These are phyloP conservation scores for Oxyruncus cristatus DNA, from an alignment of 2,113 vertebrate genomes.

Conservation along the genomic window DNA sequence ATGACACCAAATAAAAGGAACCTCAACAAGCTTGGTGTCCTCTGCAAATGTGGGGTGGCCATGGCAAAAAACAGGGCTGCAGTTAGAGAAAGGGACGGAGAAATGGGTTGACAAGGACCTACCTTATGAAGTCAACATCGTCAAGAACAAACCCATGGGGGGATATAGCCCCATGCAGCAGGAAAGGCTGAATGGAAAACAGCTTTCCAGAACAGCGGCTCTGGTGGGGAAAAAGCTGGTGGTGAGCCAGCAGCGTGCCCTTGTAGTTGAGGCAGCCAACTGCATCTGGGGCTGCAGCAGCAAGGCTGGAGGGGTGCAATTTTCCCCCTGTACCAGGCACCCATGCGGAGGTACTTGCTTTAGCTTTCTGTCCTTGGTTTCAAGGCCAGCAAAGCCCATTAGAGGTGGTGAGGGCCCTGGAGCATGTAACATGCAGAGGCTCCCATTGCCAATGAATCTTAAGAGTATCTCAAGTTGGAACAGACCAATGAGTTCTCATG, in stretches of 20 bases:
- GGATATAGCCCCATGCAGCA: fast-evolving
- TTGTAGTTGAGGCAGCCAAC: neutral
- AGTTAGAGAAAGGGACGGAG: neutral
- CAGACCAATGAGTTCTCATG: neutral
- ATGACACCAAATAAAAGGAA: neutral
- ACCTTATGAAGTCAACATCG: fast-evolving
- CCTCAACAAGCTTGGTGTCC: neutral
- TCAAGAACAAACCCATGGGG: neutral
- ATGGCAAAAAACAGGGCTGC: neutral
- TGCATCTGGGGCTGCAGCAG: neutral
- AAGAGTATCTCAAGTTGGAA: neutral
- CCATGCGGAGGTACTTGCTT: fast-evolving
- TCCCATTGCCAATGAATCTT: neutral
- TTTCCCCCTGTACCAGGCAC: neutral
- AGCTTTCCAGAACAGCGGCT: neutral
- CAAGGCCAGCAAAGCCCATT: neutral
- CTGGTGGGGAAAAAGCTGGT: neutral
- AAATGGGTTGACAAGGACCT: neutral
- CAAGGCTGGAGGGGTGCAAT: fast-evolving
- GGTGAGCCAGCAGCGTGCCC: neutral
- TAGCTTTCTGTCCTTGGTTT: fast-evolving
- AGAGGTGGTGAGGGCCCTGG: neutral
- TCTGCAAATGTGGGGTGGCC: neutral
- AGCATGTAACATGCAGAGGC: fast-evolving
- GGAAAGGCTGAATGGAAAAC: neutral